Evolutionary conservation across 2,113 vertebrate species (phyloP).

Genomic region (Motacilla tschutschensis): DNA sequence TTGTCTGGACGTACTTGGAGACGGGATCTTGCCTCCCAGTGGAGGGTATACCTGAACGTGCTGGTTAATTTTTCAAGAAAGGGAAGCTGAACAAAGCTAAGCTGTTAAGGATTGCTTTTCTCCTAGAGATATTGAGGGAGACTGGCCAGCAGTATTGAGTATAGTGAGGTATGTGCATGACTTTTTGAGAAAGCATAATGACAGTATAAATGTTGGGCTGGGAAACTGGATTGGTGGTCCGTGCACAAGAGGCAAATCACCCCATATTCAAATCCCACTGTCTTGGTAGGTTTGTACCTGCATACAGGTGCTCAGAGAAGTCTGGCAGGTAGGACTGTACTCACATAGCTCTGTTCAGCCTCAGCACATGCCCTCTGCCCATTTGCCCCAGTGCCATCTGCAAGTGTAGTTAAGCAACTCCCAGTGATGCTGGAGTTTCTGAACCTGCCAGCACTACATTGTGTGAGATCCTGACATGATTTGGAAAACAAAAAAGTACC

Average conservation of each 20-base stretch:
- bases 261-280: background rate
- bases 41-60: background rate
- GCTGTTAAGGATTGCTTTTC: background rate
- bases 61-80: background rate
- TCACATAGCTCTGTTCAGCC: background rate
- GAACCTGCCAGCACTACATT: background rate
- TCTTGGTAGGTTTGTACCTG: background rate
- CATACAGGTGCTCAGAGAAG: background rate
- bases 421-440: background rate
- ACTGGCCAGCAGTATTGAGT: background rate
- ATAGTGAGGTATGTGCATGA: background rate
- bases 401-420: background rate
- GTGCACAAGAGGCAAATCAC: background rate
- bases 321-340: background rate
- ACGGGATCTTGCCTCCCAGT: background rate
- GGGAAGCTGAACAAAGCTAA: background rate
- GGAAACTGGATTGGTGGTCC: background rate
- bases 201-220: background rate
- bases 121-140: background rate
- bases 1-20: background rate
- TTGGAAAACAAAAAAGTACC: background rate
- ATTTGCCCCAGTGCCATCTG: background rate
- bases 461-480: background rate
- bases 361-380: background rate
- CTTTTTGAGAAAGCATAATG: background rate